Conservation (phyloP, 1,140 invertebrate genomes). For the Paracyclopina nana region DNA sequence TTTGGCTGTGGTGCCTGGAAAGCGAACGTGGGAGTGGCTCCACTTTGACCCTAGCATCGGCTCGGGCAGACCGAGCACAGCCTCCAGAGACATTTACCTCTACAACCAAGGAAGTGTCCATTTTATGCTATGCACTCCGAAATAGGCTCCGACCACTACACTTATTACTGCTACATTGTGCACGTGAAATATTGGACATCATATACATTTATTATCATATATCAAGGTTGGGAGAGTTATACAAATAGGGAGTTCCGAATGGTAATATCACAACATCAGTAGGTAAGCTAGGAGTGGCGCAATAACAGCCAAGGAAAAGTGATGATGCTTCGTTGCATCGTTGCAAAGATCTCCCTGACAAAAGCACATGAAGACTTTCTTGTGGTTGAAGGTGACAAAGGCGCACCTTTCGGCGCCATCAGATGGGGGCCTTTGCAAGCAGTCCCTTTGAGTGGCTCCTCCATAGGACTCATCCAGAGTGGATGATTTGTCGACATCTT, state of each 20-base stretch:
- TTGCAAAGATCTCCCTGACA: constrained; percentile 80
- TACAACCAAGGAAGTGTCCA: constrained; percentile 12
- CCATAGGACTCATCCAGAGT: constrained; percentile 49
- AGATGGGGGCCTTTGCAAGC: constrained; percentile 57
- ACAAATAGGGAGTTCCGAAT: no score
- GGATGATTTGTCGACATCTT: constrained; percentile 29
- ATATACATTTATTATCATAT: no score
- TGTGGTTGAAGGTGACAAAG: constrained; percentile 49
- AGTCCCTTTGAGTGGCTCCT: constrained; percentile 61
- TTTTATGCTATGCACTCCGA: constrained; percentile 6
- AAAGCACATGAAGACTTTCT: constrained; percentile 62
- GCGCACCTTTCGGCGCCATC: constrained; percentile 72
- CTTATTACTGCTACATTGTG: no score
- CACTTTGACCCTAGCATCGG: constrained; percentile 5
- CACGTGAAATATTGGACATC: no score
- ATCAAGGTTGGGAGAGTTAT: no score
- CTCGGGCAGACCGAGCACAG: not conserved
- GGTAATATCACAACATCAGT: no score
- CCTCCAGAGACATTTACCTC: not conserved
- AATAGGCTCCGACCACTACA: no score
- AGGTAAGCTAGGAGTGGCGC: no score
- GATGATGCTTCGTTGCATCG: no score
- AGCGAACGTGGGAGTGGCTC: constrained; percentile 1
- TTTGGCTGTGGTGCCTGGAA: constrained; percentile 4
- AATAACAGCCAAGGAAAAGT: no score